Conservation (phyloP, 2,888 invertebrate genomes). For the Folsomia manolachei region DNA sequence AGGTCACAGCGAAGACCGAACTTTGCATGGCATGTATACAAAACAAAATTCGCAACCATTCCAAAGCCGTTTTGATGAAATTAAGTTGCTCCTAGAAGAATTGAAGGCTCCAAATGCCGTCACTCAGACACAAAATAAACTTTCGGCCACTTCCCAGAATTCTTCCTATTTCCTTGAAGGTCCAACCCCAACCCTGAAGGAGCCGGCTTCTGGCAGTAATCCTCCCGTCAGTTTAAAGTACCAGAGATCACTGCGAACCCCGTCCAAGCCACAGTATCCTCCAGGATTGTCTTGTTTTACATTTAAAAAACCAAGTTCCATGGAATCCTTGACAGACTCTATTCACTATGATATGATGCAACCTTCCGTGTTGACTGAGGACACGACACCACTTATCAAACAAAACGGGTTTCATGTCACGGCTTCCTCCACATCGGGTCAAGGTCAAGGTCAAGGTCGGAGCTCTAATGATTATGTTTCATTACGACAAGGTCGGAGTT, state of each 20-base stretch:
- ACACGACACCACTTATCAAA: background rate
- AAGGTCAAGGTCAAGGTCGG: background rate
- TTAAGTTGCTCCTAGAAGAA: slow-evolving; percentile 47
- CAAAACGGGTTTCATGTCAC: slow-evolving; percentile 6
- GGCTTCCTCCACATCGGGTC: background rate
- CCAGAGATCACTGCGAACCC: slow-evolving; percentile 46
- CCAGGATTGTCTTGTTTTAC: slow-evolving; percentile 47
- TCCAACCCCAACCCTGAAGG: background rate
- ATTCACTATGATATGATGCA: background rate
- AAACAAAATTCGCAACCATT: slow-evolving; percentile 22
- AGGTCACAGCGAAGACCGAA: background rate
- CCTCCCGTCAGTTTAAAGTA: slow-evolving; percentile 29
- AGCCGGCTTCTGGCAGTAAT: background rate
- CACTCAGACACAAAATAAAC: background rate
- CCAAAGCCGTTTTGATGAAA: slow-evolving; percentile 44
- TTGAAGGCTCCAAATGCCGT: slow-evolving; percentile 35
- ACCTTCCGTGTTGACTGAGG: background rate
- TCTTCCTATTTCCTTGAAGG: background rate
- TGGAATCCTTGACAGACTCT: slow-evolving; percentile 44
- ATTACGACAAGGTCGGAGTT: slow-evolving; percentile 26
- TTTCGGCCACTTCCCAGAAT: background rate
- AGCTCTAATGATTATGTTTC: slow-evolving; percentile 46
- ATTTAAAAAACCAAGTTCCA: slow-evolving; percentile 47
- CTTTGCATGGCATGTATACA: background rate
- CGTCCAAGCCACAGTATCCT: slow-evolving; percentile 45